Conservation (phyloP, 2,888 invertebrate genomes). For the Chrysomela aeneicollis region DNA sequence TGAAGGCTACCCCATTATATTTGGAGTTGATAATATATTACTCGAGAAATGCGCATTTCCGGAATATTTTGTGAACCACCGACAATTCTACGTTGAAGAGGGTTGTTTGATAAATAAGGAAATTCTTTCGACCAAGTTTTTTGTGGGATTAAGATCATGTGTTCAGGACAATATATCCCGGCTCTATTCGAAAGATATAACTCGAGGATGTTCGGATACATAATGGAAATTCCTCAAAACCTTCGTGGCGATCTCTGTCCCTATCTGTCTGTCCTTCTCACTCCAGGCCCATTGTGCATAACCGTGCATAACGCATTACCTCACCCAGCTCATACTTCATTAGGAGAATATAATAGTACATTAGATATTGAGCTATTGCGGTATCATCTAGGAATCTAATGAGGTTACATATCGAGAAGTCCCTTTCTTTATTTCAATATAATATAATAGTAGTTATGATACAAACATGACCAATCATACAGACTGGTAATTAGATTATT, state of each 20-base stretch:
- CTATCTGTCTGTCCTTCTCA: slow-evolving; percentile 8
- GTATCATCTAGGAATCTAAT: slow-evolving; percentile 30
- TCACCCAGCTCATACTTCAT: slow-evolving; percentile 48
- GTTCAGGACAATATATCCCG: neutral
- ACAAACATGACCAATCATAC: neutral
- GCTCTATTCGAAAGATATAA: neutral
- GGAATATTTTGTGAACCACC: neutral
- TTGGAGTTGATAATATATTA: too few relatives aligned
- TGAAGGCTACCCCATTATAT: too few relatives aligned
- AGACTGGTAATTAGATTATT: too few relatives aligned
- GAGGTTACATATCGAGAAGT: slow-evolving; percentile 16
- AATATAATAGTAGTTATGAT: neutral
- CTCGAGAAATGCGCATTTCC: neutral
- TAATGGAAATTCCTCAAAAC: slow-evolving; percentile 13
- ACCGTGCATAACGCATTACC: slow-evolving; percentile 39
- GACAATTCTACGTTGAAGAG: neutral
- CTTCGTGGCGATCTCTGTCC: neutral
- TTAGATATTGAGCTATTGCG: slow-evolving; percentile 40
- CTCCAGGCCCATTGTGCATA: slow-evolving; percentile 19
- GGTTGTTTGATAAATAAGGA: neutral
- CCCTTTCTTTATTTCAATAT: slow-evolving; percentile 15
- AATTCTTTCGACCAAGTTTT: neutral
- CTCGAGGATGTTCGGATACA: neutral
- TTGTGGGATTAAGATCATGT: neutral
- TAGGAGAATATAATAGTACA: slow-evolving; percentile 40